These are phyloP conservation scores for Poeciliopsis infans DNA, from an alignment of 2,797 vertebrate species.

Conservation along the genomic window DNA sequence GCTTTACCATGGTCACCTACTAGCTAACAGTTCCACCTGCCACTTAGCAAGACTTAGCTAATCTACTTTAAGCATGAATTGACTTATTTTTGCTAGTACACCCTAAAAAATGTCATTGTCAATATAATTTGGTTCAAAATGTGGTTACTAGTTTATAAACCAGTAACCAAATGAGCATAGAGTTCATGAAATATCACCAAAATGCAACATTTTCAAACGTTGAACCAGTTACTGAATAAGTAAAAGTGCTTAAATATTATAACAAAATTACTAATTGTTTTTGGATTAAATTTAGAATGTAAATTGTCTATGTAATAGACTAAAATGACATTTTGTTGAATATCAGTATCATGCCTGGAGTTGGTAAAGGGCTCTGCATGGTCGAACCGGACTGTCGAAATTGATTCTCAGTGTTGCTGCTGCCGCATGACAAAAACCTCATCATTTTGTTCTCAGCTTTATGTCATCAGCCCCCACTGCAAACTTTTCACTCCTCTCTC, in stretches of 20 bases:
- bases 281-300: not conserved
- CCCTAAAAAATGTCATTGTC: not conserved
- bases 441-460: no score
- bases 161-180: not conserved
- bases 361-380: no score
- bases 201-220: conserved; percentile 1
- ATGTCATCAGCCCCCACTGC: no score
- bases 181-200: not conserved
- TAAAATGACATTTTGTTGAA: not conserved
- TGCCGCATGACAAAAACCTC: no score
- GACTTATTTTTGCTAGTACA: not conserved
- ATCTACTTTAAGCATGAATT: not conserved
- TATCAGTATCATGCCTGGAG: not conserved
- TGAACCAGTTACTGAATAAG: not conserved
- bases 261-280: not conserved
- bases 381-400: no score
- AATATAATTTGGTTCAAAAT: not conserved
- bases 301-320: not conserved
- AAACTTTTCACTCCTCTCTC: no score
- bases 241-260: not conserved
- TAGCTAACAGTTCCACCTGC: not conserved
- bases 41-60: not conserved
- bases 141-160: not conserved
- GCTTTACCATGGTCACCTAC: not conserved
- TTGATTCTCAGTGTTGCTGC: no score